Percentiles rank a stretch among this genome's conserved stretches.
Evolutionary conservation across 2,888 invertebrate species (phyloP).

Genomic region (Actias luna): DNA sequence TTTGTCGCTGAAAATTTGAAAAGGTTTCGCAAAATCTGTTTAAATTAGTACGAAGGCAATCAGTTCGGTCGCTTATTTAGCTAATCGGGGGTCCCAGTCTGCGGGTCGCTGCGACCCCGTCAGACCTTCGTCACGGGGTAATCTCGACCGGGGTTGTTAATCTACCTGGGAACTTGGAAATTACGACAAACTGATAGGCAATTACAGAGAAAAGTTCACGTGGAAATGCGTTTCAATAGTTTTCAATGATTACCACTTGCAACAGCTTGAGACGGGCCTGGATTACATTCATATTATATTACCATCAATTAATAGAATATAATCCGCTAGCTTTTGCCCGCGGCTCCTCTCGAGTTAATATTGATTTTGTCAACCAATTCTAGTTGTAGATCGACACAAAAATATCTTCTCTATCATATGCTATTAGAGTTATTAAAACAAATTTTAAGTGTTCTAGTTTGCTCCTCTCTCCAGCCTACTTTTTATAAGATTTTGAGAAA

Average conservation of each 20-base stretch:
- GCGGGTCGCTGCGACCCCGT: conserved; percentile 19
- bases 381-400: too few relatives aligned
- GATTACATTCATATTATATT: too few relatives aligned
- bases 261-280: too few relatives aligned
- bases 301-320: too few relatives aligned
- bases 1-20: neutral
- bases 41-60: neutral
- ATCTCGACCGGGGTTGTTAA: conserved; percentile 31
- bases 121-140: conserved; percentile 42
- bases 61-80: conserved; percentile 2
- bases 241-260: neutral
- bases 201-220: conserved; percentile 28
- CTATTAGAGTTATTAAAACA: too few relatives aligned
- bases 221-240: neutral
- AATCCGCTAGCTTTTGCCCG: too few relatives aligned
- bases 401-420: too few relatives aligned
- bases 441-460: too few relatives aligned
- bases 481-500: too few relatives aligned
- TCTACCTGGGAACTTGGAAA: conserved; percentile 36
- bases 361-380: too few relatives aligned
- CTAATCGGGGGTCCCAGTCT: neutral
- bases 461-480: too few relatives aligned
- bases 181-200: conserved; percentile 27
- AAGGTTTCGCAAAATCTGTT: conserved; percentile 1
- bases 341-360: too few relatives aligned